Evolutionary conservation across 2,113 vertebrate genomes (phyloP), one percentile per base, ranked within the genome.

Genomic region (Grammomys dolichurus): DNA sequence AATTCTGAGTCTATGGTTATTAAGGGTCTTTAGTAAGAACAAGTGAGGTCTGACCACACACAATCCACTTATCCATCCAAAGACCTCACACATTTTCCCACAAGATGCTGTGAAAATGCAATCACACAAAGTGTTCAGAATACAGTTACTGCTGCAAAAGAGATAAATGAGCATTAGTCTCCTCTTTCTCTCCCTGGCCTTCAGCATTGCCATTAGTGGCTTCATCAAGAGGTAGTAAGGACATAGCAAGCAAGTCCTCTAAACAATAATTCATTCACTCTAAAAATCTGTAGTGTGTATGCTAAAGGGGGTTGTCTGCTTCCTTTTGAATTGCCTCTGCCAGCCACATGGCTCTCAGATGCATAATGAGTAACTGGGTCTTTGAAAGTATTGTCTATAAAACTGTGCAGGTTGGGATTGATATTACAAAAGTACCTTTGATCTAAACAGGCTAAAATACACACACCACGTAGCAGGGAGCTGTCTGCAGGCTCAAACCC

Each of bases 391-490:
- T 76, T 89, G 91, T 81, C 48, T 96, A 76, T 33, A 82, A 95
- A 97, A 95, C 89, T 13, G 19, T 56, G 48, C 28, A 67, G 89
- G 40, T 2, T 8, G 40, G 65, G 51, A 46, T 11, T 78, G 91
- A 87, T n/a, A 80, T 28, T 92, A 89, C 65, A 93, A 72, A 96
- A 63, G 7, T 73, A 28, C 65, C 87, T 97, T 93, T 86, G 89
- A 84, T 96, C 93, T 33, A 94, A 97, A 90, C 67, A 94, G 26
- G 13, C 73, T 60, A 60, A 95, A 98, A 97, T 78, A 69, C 93
- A 87, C 95, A 82, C 75, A 76, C 95, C 78, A 73, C 93, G 70
- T 76, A 91, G 67, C 87, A 96, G 92, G 87, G 56, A 97, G 76
- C 78, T 84, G 92, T 16, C 92, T 67, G 89, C 69, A 95, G 95